These are phyloP conservation scores for Atractosteus spatula DNA, from an alignment of 2,113 vertebrate genomes.

Conservation along the genomic window DNA sequence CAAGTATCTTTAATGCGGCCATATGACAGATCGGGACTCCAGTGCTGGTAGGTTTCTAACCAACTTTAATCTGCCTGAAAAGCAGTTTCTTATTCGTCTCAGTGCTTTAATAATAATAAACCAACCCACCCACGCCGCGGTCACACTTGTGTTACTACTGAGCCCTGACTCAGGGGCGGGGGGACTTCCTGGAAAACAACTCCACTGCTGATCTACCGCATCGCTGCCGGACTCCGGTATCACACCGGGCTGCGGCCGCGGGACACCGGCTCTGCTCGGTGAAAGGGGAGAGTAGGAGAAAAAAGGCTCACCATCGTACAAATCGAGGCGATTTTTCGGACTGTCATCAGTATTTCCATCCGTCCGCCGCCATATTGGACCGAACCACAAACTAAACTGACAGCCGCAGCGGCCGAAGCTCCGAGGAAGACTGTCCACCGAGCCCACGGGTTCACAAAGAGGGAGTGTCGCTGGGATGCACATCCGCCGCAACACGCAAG, in stretches of 20 bases:
- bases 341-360: slow-evolving; percentile 92
- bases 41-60: too few species aligned
- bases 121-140: slow-evolving; percentile 8
- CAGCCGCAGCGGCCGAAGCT: slow-evolving; percentile 65
- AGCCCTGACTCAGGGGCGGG: neutral
- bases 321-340: slow-evolving; percentile 92
- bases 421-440: slow-evolving; percentile 40
- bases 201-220: neutral
- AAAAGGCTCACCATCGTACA: slow-evolving; percentile 83
- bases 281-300: neutral
- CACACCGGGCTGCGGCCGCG: neutral
- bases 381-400: slow-evolving; percentile 64
- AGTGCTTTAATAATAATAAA: slow-evolving; percentile 6
- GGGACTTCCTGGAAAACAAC: slow-evolving; percentile 4
- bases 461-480: slow-evolving; percentile 39
- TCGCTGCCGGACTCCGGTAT: neutral
- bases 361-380: slow-evolving; percentile 73
- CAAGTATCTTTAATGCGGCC: too few species aligned
- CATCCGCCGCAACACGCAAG: slow-evolving; percentile 11
- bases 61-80: too few species aligned
- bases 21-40: too few species aligned
- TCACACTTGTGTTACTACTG: neutral
- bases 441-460: slow-evolving; percentile 37
- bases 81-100: neutral
- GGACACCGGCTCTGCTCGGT: slow-evolving; percentile 4